Conservation (phyloP, 2,113 vertebrate genomes). For the Chaetorhynchus papuensis region DNA sequence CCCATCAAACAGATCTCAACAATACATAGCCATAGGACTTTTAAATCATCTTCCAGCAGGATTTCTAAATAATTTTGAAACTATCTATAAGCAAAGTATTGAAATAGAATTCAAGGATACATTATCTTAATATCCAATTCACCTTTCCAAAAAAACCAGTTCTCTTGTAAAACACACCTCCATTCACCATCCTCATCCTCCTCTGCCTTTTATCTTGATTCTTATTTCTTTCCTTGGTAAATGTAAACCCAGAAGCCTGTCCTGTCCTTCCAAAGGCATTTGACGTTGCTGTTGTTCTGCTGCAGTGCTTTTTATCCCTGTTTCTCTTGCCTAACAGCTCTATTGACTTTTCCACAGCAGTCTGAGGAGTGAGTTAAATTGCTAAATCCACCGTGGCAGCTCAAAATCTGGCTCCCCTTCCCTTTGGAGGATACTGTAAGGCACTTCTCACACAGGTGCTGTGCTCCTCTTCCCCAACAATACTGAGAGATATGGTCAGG, state of each 20-base stretch:
- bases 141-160: not conserved
- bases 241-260: not conserved
- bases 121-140: not conserved
- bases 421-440: not conserved
- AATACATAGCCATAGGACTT: not conserved
- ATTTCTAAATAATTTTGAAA: not conserved
- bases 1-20: not conserved
- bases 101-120: not conserved
- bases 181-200: not conserved
- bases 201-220: not conserved
- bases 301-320: not conserved
- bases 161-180: not conserved
- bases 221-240: not conserved
- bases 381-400: not conserved
- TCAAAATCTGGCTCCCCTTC: not conserved
- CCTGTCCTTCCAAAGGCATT: not conserved
- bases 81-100: not conserved
- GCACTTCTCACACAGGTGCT: not conserved
- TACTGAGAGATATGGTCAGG: fast-evolving
- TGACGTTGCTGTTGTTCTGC: not conserved
- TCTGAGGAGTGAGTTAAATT: not conserved
- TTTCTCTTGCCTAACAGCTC: not conserved
- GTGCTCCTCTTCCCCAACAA: not conserved
- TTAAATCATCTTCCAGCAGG: not conserved
- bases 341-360: not conserved